Evolutionary conservation across 1,140 invertebrate genomes (phyloP).

Genomic region (Plectrocnemia conspersa): DNA sequence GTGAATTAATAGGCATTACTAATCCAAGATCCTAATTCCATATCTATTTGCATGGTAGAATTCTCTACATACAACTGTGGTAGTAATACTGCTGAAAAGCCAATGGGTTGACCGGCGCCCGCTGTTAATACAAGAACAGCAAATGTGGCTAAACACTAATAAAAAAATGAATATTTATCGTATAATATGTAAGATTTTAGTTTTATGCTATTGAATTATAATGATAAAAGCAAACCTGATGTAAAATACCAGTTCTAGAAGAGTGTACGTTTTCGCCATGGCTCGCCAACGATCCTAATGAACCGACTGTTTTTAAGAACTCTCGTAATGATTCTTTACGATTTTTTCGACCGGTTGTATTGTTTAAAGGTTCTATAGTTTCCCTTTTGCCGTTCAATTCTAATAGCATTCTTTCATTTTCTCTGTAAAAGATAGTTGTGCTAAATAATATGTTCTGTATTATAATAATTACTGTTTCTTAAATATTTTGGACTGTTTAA

Average conservation of each 20-base stretch:
- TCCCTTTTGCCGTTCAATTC: conserved; percentile 27
- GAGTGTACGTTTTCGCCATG: conserved; percentile 46
- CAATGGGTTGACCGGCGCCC: conserved; percentile 66
- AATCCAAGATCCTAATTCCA: conserved; percentile 64
- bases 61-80: conserved; percentile 55
- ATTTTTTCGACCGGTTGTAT: conserved; percentile 1
- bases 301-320: conserved; percentile 49
- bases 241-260: conserved; percentile 43
- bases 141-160: conserved; percentile 61
- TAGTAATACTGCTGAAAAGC: conserved; percentile 62
- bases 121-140: conserved; percentile 61
- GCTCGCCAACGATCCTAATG: conserved; percentile 47
- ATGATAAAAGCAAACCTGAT: conserved; percentile 40
- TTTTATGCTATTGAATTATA: neutral
- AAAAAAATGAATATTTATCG: conserved; percentile 14
- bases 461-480: too few relatives aligned
- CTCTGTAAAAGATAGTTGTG: conserved; percentile 35
- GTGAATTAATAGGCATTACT: conserved; percentile 44
- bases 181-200: neutral
- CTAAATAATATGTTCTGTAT: conserved; percentile 18
- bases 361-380: conserved; percentile 30
- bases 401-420: conserved; percentile 47
- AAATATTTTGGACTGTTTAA: too few relatives aligned
- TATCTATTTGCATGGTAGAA: conserved; percentile 50
- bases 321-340: conserved; percentile 47